Percentiles rank a stretch among this genome's conserved stretches.
Evolutionary conservation across 2,888 invertebrate genomes (phyloP).

Genomic region (Colletes collaris): DNA sequence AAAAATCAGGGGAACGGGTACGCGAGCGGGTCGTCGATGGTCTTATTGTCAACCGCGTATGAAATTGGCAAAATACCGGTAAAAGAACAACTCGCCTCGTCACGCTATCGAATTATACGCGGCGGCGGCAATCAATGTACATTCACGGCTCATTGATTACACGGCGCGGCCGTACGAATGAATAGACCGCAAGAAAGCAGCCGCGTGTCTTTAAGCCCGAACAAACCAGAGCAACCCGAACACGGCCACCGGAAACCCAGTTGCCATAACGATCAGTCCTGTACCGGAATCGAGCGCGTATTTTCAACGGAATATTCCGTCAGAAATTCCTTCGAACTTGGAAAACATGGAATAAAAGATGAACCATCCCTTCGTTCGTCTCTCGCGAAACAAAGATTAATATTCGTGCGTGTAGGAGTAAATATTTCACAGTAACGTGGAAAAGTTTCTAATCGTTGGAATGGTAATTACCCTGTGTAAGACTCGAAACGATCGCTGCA

Average conservation of each 20-base stretch:
- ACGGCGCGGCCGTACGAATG: conserved; percentile 12
- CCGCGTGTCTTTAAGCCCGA: conserved; percentile 12
- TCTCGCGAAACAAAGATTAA: no score
- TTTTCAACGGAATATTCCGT: not conserved
- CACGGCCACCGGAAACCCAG: not conserved
- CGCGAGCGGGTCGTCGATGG: conserved; percentile 1
- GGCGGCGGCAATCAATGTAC: conserved; percentile 21
- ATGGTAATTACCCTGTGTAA: no score
- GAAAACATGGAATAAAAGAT: no score
- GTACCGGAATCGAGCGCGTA: not conserved
- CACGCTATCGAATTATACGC: conserved; percentile 30
- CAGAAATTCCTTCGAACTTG: no score
- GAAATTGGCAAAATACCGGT: not conserved
- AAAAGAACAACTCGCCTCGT: not conserved
- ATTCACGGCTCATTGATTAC: conserved; percentile 64
- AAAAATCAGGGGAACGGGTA: not conserved
- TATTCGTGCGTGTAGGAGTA: no score
- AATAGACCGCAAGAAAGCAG: conserved; percentile 21
- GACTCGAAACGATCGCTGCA: no score
- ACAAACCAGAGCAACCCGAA: conserved; percentile 21
- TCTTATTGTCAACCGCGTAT: conserved; percentile 3
- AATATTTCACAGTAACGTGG: no score
- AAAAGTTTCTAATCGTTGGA: no score
- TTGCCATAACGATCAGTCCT: not conserved
- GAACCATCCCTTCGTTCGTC: no score